Evolutionary conservation across 2,888 invertebrate genomes (phyloP).

Genomic region (Drosophila monieri): DNA sequence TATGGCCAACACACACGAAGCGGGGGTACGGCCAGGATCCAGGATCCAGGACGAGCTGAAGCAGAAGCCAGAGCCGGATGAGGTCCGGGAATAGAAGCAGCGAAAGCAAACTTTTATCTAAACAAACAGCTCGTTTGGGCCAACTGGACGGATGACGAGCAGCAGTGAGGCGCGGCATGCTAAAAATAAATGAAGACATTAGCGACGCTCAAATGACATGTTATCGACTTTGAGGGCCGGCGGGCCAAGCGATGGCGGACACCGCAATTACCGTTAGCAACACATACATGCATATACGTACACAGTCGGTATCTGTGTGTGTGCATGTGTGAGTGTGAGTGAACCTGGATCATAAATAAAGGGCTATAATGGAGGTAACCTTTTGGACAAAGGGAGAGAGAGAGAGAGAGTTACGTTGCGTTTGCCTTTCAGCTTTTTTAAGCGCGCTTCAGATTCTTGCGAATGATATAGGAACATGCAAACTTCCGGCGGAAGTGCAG

Average conservation of each 20-base stretch:
- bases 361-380: constrained; percentile 40
- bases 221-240: constrained; percentile 66
- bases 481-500: constrained; percentile 69
- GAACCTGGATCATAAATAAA: constrained; percentile 43
- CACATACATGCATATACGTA: constrained; percentile 10
- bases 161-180: constrained; percentile 57
- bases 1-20: constrained; percentile 51
- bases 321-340: constrained; percentile 6
- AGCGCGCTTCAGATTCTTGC: constrained; percentile 76
- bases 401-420: constrained; percentile 14
- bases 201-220: constrained; percentile 77
- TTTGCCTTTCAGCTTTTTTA: constrained; percentile 54
- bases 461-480: constrained; percentile 80
- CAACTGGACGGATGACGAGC: constrained; percentile 44
- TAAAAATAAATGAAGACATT: constrained; percentile 80
- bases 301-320: background rate
- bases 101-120: constrained; percentile 50
- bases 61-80: background rate
- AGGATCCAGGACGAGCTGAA: background rate
- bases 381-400: constrained; percentile 14
- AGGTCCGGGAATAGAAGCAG: constrained; percentile 10
- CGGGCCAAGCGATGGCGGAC: constrained; percentile 32
- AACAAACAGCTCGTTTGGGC: constrained; percentile 64
- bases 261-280: constrained; percentile 53
- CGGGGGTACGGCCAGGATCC: background rate